Evolutionary conservation across 2,888 invertebrate genomes (phyloP).

Genomic region (Matsumyia berberina): DNA sequence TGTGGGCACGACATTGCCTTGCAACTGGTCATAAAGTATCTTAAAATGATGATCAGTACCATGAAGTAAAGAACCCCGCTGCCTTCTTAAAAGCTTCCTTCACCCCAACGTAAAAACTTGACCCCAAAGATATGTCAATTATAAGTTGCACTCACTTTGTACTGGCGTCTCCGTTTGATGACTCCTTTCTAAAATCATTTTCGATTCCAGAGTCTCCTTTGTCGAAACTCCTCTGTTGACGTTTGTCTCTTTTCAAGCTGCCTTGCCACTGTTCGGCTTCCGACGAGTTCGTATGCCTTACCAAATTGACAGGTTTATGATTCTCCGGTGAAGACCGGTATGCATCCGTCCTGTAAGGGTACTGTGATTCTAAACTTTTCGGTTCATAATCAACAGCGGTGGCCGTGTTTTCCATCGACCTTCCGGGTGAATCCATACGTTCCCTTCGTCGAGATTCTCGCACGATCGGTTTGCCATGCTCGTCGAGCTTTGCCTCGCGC

Average conservation of each 20-base stretch:
- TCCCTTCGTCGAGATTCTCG: conserved; percentile 84
- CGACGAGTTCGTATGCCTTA: conserved; percentile 53
- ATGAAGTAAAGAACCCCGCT: too few species aligned
- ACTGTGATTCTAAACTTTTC: conserved; percentile 88
- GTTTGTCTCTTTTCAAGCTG: conserved; percentile 85
- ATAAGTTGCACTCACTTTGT: conserved; percentile 81
- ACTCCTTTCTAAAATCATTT: conserved; percentile 91
- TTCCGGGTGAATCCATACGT: conserved; percentile 80
- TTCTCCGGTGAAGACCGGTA: conserved; percentile 87
- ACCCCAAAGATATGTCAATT: too few species aligned
- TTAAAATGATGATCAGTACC: too few species aligned
- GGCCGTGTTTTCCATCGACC: conserved; percentile 31
- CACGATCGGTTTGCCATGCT: conserved; percentile 83
- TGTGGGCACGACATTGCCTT: too few species aligned
- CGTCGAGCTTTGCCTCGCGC: conserved; percentile 84
- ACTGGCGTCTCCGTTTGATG: conserved; percentile 86
- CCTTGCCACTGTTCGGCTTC: conserved; percentile 87
- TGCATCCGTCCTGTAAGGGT: conserved; percentile 84
- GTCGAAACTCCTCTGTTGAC: conserved; percentile 84
- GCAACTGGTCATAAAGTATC: too few species aligned
- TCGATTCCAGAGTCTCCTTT: conserved; percentile 91
- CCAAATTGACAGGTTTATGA: conserved; percentile 83
- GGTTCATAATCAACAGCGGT: conserved; percentile 85
- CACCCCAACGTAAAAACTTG: too few species aligned
- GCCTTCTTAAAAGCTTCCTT: too few species aligned